Percentiles rank a stretch among this genome's conserved stretches.
Evolutionary conservation across 2,113 vertebrate species (phyloP).

Genomic region (Candoia aspera): DNA sequence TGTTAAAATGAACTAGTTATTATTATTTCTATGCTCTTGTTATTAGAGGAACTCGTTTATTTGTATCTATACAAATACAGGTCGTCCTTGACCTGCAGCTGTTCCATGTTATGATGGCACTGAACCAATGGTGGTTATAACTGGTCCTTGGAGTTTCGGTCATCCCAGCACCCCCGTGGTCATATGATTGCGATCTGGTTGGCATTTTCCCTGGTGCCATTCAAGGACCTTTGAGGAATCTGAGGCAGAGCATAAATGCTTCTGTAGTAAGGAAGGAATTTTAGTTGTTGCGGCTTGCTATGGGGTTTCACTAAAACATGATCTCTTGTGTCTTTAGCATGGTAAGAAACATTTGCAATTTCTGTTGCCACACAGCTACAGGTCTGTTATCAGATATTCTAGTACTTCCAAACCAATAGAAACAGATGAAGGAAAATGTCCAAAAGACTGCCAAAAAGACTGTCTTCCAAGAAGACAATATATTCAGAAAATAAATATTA

Average conservation of each 20-base stretch:
- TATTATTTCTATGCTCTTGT: no score
- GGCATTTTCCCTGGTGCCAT: neutral
- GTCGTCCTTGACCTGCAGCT: no score
- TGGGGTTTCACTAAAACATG: neutral
- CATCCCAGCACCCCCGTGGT: no score
- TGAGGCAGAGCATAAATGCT: neutral
- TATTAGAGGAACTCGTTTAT: no score
- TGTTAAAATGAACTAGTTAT: no score
- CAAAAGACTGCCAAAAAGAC: neutral
- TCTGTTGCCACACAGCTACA: neutral
- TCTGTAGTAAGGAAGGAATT: neutral
- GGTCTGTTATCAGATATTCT: neutral
- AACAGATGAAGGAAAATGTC: neutral
- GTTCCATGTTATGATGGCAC: no score
- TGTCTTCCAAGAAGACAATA: neutral
- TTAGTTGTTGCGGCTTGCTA: neutral
- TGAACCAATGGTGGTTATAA: no score
- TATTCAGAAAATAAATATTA: neutral
- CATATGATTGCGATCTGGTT: no score
- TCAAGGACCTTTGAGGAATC: neutral
- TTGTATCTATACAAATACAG: no score
- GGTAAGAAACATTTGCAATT: neutral
- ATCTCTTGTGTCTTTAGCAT: neutral
- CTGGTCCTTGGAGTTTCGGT: no score
- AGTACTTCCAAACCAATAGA: neutral